These are phyloP conservation scores for Thaleichthys pacificus DNA, from an alignment of 2,797 vertebrate genomes.

Conservation along the genomic window DNA sequence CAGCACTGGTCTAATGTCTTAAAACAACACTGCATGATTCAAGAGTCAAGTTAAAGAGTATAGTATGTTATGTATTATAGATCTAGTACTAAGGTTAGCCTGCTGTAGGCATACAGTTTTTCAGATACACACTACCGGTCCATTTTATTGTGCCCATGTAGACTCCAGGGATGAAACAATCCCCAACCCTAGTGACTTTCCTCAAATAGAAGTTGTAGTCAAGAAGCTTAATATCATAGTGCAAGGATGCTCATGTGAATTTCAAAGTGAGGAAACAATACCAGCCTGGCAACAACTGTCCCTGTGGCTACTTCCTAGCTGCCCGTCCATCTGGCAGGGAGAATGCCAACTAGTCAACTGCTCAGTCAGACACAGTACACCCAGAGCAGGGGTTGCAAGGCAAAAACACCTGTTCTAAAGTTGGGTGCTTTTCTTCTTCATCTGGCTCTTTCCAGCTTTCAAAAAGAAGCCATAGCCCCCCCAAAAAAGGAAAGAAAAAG, in stretches of 20 bases:
- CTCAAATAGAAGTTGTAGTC: not conserved
- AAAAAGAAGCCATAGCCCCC: no score
- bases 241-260: conserved; percentile 38
- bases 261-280: conserved; percentile 37
- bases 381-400: not conserved
- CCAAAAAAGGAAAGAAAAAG: no score
- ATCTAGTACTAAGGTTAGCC: not conserved
- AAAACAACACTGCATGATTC: not conserved
- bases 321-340: not conserved
- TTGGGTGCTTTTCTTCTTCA: no score
- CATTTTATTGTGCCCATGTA: not conserved
- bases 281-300: conserved; percentile 58
- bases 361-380: conserved; percentile 8
- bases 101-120: not conserved
- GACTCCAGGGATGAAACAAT: not conserved
- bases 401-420: not conserved
- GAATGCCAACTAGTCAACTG: conserved; percentile 56
- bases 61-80: not conserved
- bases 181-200: no score
- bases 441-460: no score
- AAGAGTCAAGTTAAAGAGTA: not conserved
- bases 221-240: conserved; percentile 15
- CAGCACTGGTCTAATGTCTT: not conserved
- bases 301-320: conserved; percentile 20
- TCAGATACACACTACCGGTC: not conserved